Evolutionary conservation across 2,888 invertebrate species (phyloP).

Genomic region (Augiades crinisus): DNA sequence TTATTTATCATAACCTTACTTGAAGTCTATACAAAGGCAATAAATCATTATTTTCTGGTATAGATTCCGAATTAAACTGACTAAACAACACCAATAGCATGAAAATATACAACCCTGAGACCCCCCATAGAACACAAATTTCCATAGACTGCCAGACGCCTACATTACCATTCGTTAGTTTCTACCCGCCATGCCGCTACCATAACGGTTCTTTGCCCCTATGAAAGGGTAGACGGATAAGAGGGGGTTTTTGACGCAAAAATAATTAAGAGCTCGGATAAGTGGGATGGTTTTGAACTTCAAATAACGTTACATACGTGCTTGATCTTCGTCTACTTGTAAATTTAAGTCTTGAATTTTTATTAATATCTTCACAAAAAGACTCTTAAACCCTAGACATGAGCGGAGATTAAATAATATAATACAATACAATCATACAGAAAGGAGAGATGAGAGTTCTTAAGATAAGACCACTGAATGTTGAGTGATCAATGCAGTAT

Average conservation of each 20-base stretch:
- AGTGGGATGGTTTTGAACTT: neutral
- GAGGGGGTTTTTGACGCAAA: constrained; percentile 10
- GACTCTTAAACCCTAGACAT: no score
- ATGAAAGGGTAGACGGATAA: constrained; percentile 14
- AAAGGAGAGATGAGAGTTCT: no score
- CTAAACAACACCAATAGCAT: no score
- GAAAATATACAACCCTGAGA: neutral
- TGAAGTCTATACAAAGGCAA: no score
- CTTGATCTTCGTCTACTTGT: neutral
- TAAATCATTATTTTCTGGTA: no score
- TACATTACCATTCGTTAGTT: constrained; percentile 20
- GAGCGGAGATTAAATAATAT: no score
- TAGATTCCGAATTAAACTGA: no score
- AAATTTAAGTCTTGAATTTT: neutral
- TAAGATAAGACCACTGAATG: no score
- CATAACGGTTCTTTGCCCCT: constrained; percentile 6
- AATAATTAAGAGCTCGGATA: constrained; percentile 18
- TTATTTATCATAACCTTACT: no score
- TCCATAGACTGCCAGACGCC: constrained; percentile 11
- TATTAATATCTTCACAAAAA: no score
- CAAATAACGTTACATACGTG: constrained; percentile 1
- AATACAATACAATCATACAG: no score
- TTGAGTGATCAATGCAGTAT: no score
- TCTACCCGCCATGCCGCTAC: neutral
- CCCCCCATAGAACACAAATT: constrained; percentile 1